These are phyloP conservation scores for Lepilemur septentrionalis DNA, from an alignment of 2,797 vertebrate species.

Conservation along the genomic window DNA sequence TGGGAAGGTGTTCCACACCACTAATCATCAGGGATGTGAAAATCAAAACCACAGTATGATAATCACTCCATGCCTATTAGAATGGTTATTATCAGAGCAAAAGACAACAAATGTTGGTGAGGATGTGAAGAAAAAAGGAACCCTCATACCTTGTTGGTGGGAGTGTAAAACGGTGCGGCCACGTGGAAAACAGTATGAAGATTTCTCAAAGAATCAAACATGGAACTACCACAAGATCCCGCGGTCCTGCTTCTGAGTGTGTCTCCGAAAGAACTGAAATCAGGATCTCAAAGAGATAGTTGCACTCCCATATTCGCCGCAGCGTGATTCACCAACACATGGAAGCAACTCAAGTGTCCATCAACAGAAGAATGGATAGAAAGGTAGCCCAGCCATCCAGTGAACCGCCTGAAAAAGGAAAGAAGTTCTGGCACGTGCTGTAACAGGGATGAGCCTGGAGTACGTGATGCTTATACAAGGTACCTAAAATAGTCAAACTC, in stretches of 20 bases:
- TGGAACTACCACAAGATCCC: not conserved
- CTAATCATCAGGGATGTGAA: not conserved
- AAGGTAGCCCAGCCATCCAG: fast-evolving
- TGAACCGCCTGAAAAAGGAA: not conserved
- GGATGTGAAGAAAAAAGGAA: not conserved
- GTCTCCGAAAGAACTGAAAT: not conserved
- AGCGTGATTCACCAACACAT: not conserved
- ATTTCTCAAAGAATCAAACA: not conserved
- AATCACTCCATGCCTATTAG: not conserved
- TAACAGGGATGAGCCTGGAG: not conserved
- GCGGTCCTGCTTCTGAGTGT: not conserved
- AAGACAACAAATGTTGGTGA: not conserved
- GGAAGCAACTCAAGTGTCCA: not conserved
- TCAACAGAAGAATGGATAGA: too few relatives aligned
- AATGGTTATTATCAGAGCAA: not conserved
- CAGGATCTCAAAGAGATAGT: not conserved
- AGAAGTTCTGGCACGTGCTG: too few relatives aligned
- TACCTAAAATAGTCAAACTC: not conserved
- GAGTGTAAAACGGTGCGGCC: not conserved
- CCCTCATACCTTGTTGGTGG: fast-evolving
- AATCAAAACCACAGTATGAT: not conserved
- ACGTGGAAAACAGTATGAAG: not conserved
- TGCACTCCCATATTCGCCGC: fast-evolving
- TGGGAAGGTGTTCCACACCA: not conserved
- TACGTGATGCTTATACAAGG: fast-evolving